Evolutionary conservation across 1,140 invertebrate species (phyloP), one percentile per base, ranked within the genome.

Genomic region (Aphelinus certus): DNA sequence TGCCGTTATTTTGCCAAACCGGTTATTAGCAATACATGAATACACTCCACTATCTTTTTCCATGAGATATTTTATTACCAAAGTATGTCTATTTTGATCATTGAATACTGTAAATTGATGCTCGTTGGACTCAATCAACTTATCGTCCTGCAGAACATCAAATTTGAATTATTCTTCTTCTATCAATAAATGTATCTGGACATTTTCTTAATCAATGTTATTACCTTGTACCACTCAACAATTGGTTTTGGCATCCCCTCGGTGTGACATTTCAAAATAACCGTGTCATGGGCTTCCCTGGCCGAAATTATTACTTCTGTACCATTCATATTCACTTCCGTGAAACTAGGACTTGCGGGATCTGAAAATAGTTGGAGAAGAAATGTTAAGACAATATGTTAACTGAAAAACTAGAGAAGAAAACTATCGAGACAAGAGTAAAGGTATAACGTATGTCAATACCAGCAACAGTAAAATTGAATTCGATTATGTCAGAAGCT

Each of bases 181-280:
- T 26, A 26, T 26, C 26, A 26, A 26, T 26, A 26, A 26, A 26
- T 26, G 26, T 26, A 26, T 26, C 26, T 26, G 26, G 51, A 53
- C 51, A 53, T 4, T 53, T 53, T 9, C 51, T 6, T 26, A 53
- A 53, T 4, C 4, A 4, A 9, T 9, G 10, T 7, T 64, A 10
- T 69, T 83, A 88, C 87, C 76, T 87, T 88, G 6, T 81, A 86
- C 87, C 87, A 88, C 0, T 76, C 79, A 3, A 86, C 71, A 7
- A 26, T 74, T 4, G 87, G 87, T 67, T 62, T 76, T 3, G 87
- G 87, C 76, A 83, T 83, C 58, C 87, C 87, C 45, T 69, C 51
- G 2, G 74, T 81, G 10, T 76, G 63, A 76, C 87, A 88, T 3
- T 76, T 76, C 2, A 88, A 80, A 43, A 68, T 60, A 5, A 83